Evolutionary conservation across 2,113 vertebrate species (phyloP), one percentile per base, ranked within the genome.

Genomic region (Pogona vitticeps): DNA sequence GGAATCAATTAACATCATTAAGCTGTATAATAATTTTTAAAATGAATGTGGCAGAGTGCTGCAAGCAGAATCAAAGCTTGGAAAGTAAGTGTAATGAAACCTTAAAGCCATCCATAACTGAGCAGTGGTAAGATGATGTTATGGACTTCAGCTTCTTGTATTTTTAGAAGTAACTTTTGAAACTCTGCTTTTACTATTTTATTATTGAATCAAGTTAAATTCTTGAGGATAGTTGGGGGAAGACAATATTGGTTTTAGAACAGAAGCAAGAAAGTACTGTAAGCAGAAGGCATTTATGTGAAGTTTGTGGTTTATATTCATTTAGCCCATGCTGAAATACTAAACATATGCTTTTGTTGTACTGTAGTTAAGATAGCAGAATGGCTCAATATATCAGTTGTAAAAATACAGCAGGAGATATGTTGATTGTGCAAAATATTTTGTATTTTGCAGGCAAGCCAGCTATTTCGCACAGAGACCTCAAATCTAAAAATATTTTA

Each of bases 401-500:
- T 31, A 31, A 28, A 10, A 67, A 31, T 21, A 9, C 65, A 68
- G 28, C 31, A 26, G 28, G 31, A 68, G 26, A 31, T n/a, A 36
- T 65, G 80, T 73, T 73, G 31, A 73, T 10, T 31, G 36, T 80
- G 84, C 20, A 33, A 38, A 65, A 31, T 52, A 36, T 76, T 65
- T 81, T 87, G 59, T 82, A 21, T 40, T 10, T 90, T 42, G 0
- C 92, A 99, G 99, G 99, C 83, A 99, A 99, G 92, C 99, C 99
- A 7, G 98, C 98, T 1, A 99, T 99, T 10, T 98, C 99, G 12
- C 99, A 99, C 95, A 96, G 99, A 89, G 99, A 99, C n/a, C 96
- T 99, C 82, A 99, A 99, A 86, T 99, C 99, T 67, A 99, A 99
- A 92, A 99, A 99, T 90, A 97, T 99, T 93, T 95, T 99, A 88